Percentiles rank a stretch among this genome's conserved stretches.
Conservation (phyloP, 1,140 invertebrate genomes). For the Diprion similis region DNA sequence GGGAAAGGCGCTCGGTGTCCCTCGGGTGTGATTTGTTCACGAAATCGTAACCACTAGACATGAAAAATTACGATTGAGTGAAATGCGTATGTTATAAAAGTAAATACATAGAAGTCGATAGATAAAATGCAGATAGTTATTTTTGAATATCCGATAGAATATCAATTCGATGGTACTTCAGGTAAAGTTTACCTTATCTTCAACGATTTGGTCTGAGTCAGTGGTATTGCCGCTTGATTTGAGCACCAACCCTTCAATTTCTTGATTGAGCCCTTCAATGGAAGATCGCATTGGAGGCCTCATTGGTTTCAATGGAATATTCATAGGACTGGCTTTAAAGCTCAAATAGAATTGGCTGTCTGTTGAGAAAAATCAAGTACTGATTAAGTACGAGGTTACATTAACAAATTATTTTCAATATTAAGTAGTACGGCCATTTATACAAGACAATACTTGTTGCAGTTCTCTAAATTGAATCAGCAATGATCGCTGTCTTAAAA, state of each 20-base stretch:
- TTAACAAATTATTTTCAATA: not conserved
- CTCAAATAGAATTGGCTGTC: constrained; percentile 59
- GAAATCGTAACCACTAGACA: constrained; percentile 56
- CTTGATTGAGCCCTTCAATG: constrained; percentile 84
- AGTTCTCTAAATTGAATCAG: not conserved
- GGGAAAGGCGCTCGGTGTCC: constrained; percentile 83
- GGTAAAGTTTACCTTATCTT: constrained; percentile 51
- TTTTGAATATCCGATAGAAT: constrained; percentile 9
- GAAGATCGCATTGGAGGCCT: constrained; percentile 78
- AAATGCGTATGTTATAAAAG: not conserved
- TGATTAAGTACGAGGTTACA: not conserved
- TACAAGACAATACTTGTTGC: not conserved
- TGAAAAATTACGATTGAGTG: constrained; percentile 2
- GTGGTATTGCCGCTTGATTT: constrained; percentile 54
- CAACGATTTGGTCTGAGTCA: constrained; percentile 54
- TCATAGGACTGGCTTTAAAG: constrained; percentile 66
- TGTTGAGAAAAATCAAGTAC: constrained; percentile 28
- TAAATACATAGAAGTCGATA: constrained; percentile 18
- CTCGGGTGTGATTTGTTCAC: constrained; percentile 74
- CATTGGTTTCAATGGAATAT: constrained; percentile 66
- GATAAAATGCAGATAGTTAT: not conserved
- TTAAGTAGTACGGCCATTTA: not conserved
- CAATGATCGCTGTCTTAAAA: not conserved
- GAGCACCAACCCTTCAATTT: constrained; percentile 78
- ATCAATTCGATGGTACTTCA: not conserved